A percentile compares a stretch with the other conserved stretches of the same genome.
Evolutionary conservation across 1,140 invertebrate species (phyloP).

Genomic region (Zaprionus davidi): DNA sequence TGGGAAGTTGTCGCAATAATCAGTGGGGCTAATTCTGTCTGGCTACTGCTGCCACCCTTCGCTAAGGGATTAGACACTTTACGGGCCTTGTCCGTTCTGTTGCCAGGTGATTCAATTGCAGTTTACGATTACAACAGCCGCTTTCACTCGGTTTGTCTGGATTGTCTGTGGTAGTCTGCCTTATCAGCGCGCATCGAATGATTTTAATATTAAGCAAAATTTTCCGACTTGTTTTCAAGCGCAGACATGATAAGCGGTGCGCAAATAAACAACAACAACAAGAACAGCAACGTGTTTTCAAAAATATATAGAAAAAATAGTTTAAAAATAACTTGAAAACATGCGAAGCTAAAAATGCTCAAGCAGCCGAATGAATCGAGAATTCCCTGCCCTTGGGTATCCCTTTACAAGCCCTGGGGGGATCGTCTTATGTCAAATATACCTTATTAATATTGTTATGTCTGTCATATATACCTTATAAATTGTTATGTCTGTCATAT

Average conservation of each 20-base stretch:
- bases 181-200: slow-evolving; percentile 53
- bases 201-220: slow-evolving; percentile 39
- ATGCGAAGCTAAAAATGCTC: background rate
- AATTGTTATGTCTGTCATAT: background rate
- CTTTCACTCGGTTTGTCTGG: slow-evolving; percentile 32
- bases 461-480: background rate
- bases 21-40: background rate
- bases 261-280: slow-evolving; percentile 20
- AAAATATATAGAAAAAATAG: slow-evolving; percentile 44
- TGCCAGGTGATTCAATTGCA: slow-evolving; percentile 59
- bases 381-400: background rate
- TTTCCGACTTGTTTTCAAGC: slow-evolving; percentile 41
- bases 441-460: background rate
- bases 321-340: slow-evolving; percentile 51
- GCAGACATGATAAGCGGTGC: slow-evolving; percentile 37
- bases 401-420: background rate
- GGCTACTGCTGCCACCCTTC: background rate
- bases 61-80: background rate
- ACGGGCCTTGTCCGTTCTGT: background rate
- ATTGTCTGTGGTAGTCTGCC: background rate
- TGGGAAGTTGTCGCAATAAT: background rate
- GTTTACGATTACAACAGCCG: slow-evolving; percentile 45
- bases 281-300: slow-evolving; percentile 39
- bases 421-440: background rate
- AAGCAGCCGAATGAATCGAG: background rate